These are phyloP conservation scores for Bos indicus DNA, from an alignment of 2,113 vertebrate species.

Conservation along the genomic window DNA sequence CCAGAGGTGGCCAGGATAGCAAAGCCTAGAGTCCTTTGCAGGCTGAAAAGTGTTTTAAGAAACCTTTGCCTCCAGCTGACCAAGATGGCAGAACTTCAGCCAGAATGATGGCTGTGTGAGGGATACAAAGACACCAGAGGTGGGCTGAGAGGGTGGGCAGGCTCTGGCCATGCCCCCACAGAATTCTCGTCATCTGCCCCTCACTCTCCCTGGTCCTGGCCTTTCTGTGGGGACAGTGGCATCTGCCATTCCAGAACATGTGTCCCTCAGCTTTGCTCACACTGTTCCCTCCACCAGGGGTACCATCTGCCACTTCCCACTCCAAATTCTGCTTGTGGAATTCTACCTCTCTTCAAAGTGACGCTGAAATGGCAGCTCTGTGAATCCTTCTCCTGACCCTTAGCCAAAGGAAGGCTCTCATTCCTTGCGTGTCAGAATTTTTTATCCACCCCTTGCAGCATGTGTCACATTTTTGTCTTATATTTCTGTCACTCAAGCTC, in stretches of 20 bases:
- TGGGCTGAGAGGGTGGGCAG: rapidly evolving
- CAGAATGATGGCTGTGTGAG: neutral
- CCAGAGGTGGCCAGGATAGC: neutral
- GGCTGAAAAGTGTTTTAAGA: neutral
- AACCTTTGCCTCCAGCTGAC: neutral
- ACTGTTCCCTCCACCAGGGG: neutral
- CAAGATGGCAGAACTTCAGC: neutral
- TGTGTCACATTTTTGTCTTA: neutral
- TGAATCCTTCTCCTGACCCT: neutral
- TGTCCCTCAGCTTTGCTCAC: neutral
- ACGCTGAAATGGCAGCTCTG: too few species aligned
- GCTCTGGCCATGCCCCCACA: too few species aligned
- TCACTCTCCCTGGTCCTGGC: neutral
- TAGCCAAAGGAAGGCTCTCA: neutral
- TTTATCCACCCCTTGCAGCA: neutral
- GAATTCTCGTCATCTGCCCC: neutral
- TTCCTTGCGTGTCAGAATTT: neutral
- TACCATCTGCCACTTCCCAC: too few species aligned
- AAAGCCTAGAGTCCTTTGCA: neutral
- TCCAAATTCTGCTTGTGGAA: neutral
- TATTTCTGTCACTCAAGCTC: neutral
- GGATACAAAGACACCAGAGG: neutral
- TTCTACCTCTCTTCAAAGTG: neutral
- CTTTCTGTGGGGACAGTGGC: neutral
- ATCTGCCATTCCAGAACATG: neutral